Evolutionary conservation across 2,797 vertebrate genomes (phyloP).

Genomic region (Hipposideros larvatus): DNA sequence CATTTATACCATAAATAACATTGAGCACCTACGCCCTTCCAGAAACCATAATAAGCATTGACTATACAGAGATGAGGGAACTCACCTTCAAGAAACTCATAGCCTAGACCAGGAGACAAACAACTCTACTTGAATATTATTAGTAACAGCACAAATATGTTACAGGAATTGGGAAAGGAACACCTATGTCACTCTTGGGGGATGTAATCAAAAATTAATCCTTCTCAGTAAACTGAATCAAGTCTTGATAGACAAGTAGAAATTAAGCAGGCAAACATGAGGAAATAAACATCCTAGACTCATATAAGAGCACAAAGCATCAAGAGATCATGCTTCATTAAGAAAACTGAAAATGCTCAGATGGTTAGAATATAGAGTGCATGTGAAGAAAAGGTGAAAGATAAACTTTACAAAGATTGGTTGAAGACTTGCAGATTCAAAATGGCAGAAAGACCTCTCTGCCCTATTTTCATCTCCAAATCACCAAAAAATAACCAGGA

Average conservation of each 20-base stretch:
- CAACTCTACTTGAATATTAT: constrained; percentile 36
- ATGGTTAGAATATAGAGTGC: background rate
- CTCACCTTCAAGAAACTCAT: constrained; percentile 37
- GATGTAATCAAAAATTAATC: constrained; percentile 37
- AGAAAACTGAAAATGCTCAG: constrained; percentile 22
- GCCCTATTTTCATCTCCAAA: constrained; percentile 37
- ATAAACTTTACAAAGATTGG: background rate
- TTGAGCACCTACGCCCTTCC: background rate
- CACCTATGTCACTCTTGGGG: background rate
- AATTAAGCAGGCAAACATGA: constrained; percentile 22
- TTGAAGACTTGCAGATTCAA: constrained; percentile 8
- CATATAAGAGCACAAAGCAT: constrained; percentile 33
- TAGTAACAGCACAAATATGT: constrained; percentile 28
- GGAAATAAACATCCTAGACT: constrained; percentile 23
- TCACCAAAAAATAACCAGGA: background rate
- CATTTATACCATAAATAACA: constrained; percentile 54
- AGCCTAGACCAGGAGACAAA: background rate
- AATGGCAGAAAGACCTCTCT: background rate
- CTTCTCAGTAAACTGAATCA: background rate
- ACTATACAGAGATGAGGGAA: background rate
- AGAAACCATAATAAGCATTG: constrained; percentile 47
- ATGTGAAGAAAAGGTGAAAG: constrained; percentile 19
- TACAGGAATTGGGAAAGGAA: background rate
- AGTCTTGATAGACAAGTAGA: background rate
- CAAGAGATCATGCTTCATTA: constrained; percentile 10